These are phyloP conservation scores for Puntigrus tetrazona DNA, from an alignment of 2,113 vertebrate genomes.

Conservation along the genomic window DNA sequence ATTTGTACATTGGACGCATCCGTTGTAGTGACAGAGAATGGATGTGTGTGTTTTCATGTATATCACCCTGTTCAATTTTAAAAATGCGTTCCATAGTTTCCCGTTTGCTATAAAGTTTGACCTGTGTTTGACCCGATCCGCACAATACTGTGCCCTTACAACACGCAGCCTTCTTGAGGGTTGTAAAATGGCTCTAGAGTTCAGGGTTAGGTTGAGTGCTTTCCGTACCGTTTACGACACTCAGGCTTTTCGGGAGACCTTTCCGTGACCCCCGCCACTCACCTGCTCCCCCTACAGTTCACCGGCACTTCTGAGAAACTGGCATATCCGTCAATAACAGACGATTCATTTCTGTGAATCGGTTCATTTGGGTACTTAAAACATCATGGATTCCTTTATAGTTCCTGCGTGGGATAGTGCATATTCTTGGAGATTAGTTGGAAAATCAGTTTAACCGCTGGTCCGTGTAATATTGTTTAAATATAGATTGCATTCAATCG, in stretches of 20 bases:
- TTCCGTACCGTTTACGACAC: constrained; percentile 18
- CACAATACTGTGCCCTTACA: constrained; percentile 40
- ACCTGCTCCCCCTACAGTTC: constrained; percentile 25
- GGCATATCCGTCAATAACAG: not conserved
- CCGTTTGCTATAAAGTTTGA: constrained; percentile 26
- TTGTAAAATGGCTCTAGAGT: constrained; percentile 28
- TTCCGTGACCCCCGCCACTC: constrained; percentile 9
- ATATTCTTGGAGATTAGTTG: not conserved
- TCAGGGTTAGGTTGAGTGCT: constrained; percentile 45
- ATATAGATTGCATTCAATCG: not conserved
- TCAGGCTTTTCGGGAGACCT: constrained; percentile 21
- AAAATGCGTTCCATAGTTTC: constrained; percentile 25
- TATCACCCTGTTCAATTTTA: not conserved
- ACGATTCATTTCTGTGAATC: not conserved
- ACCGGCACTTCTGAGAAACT: not conserved
- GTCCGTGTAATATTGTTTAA: not conserved
- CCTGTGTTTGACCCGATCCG: constrained; percentile 27
- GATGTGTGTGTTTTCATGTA: not conserved
- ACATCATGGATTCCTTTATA: no score
- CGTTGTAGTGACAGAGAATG: not conserved
- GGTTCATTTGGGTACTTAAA: not conserved
- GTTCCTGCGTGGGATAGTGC: not conserved
- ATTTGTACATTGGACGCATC: not conserved
- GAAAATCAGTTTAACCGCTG: not conserved
- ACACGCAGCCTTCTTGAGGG: constrained; percentile 21